A percentile compares a stretch with the other conserved stretches of the same genome.
Conservation (phyloP, 2,113 vertebrate genomes). For the Setophaga coronata region DNA sequence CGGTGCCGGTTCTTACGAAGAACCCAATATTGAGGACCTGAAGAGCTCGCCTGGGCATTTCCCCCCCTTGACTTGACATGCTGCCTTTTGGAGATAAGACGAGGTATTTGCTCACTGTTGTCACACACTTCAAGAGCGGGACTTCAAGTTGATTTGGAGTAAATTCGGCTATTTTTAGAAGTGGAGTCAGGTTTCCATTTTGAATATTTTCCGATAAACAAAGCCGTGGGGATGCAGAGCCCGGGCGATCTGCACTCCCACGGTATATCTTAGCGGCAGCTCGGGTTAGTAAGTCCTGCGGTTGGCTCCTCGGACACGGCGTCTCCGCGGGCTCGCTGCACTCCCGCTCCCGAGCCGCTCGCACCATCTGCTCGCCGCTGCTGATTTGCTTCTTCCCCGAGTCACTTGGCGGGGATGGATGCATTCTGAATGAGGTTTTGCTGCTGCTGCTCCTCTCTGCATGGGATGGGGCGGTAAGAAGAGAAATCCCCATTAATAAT, state of each 20-base stretch:
- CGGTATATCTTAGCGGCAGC: background rate
- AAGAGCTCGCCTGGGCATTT: background rate
- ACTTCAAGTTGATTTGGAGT: background rate
- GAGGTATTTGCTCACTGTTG: slow-evolving; percentile 64
- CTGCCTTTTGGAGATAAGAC: slow-evolving; percentile 77
- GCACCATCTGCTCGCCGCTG: slow-evolving; percentile 42
- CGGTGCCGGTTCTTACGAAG: background rate
- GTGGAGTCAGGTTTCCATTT: slow-evolving; percentile 58
- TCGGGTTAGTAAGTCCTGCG: background rate
- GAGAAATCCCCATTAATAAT: slow-evolving; percentile 61
- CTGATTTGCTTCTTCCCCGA: background rate
- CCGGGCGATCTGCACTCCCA: background rate
- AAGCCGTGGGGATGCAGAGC: slow-evolving; percentile 32
- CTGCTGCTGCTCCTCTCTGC: slow-evolving; percentile 43
- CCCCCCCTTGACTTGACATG: slow-evolving; percentile 47
- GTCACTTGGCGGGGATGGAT: background rate
- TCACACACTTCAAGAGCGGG: background rate
- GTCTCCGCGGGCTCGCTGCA: background rate
- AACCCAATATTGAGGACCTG: background rate
- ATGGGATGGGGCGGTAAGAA: slow-evolving; percentile 64
- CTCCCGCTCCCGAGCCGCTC: background rate
- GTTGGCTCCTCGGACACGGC: background rate
- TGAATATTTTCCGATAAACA: slow-evolving; percentile 54
- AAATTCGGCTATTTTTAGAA: slow-evolving; percentile 55
- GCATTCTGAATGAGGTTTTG: background rate